Conservation (phyloP, 2,113 vertebrate species). For the Emydocephalus ijimae region DNA sequence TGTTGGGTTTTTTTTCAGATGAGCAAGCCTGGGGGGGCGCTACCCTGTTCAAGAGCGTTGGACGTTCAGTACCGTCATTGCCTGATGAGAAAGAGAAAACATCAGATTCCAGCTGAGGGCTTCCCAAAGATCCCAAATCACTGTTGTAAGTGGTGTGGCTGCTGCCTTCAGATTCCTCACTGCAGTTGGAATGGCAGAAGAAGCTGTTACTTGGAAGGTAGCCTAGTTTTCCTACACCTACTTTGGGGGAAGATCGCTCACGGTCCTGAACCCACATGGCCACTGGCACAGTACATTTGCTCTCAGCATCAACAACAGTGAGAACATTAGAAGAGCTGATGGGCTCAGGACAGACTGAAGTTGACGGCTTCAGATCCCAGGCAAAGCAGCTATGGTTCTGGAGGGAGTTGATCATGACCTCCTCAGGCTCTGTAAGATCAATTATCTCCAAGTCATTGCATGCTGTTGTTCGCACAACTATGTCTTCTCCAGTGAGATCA, state of each 20-base stretch:
- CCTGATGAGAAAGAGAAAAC: slow-evolving; percentile 42
- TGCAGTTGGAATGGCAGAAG: not conserved
- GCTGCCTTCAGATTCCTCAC: slow-evolving; percentile 32
- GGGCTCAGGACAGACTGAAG: slow-evolving; percentile 24
- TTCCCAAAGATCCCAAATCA: slow-evolving; percentile 57
- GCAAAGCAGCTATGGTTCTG: not conserved
- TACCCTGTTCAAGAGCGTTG: not conserved
- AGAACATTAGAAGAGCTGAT: rapidly evolving
- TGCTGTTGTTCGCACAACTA: rapidly evolving
- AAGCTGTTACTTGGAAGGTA: slow-evolving; percentile 7
- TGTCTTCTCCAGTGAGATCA: slow-evolving; percentile 70
- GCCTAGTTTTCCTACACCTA: not conserved
- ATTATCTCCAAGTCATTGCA: slow-evolving; percentile 46
- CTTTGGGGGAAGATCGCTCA: not conserved
- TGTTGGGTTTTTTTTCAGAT: slow-evolving; percentile 37
- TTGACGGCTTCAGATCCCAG: not conserved
- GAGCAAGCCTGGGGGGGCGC: not conserved
- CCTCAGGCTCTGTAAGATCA: slow-evolving; percentile 63
- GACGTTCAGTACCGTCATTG: slow-evolving; percentile 49
- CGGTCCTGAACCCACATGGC: not conserved
- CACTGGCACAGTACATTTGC: rapidly evolving
- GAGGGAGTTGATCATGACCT: slow-evolving; percentile 32
- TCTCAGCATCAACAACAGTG: not conserved
- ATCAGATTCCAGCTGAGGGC: slow-evolving; percentile 37
- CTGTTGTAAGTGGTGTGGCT: slow-evolving; percentile 55